Evolutionary conservation across 2,797 vertebrate genomes (phyloP).

Genomic region (Sylvia borin): DNA sequence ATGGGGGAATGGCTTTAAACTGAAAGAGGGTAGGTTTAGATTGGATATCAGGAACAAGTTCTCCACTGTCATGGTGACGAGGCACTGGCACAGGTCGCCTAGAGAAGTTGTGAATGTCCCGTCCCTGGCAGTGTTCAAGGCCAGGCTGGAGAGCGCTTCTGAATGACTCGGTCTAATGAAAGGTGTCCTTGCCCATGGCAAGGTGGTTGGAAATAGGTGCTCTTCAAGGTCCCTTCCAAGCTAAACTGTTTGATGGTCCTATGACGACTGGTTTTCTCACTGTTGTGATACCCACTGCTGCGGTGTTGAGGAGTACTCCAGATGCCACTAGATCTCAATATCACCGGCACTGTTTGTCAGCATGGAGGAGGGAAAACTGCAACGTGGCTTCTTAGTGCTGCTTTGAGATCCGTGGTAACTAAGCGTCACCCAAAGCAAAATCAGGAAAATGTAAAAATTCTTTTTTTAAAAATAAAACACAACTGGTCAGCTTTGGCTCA

Average conservation of each 20-base stretch:
- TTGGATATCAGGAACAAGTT: background rate
- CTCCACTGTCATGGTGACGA: background rate
- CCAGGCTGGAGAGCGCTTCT: background rate
- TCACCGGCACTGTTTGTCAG: background rate
- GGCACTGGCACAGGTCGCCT: background rate
- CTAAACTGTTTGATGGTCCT: background rate
- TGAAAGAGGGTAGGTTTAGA: background rate
- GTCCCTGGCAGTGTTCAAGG: background rate
- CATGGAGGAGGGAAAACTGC: background rate
- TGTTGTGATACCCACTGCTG: no score
- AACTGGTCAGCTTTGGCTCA: background rate
- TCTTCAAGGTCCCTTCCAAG: background rate
- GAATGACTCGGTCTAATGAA: background rate
- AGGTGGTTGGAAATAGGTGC: no score
- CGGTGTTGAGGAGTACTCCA: background rate
- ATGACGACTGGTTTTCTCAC: rapidly evolving
- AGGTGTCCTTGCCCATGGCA: background rate
- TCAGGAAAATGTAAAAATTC: background rate
- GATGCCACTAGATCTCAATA: no score
- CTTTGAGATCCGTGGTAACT: rapidly evolving
- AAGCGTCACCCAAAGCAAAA: no score
- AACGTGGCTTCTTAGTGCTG: background rate
- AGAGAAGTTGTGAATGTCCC: background rate
- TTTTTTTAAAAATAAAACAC: background rate
- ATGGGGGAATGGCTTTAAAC: background rate